Percentiles rank a stretch among this genome's conserved stretches.
phyloP scores from a whole-genome alignment of 2,113 vertebrate species.

The Semicossyphus pulcher region DNA sequence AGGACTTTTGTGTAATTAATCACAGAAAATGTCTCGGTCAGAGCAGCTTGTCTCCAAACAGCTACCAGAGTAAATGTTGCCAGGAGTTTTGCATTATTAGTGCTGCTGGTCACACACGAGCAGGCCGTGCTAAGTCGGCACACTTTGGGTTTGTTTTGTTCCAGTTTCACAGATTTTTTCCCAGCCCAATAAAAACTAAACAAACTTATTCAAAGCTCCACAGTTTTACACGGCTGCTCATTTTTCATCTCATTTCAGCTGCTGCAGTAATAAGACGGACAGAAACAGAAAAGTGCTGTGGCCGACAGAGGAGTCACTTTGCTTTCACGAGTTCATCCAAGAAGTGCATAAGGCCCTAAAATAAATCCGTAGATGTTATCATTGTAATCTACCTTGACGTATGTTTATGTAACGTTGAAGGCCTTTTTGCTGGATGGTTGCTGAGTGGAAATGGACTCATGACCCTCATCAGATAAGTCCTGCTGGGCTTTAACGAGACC shows the following conservation, averaged over 20 bases:
- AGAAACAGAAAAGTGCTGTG: background rate
- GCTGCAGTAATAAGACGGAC: background rate
- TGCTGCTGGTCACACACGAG: conserved; percentile 27
- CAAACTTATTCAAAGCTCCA: conserved; percentile 20
- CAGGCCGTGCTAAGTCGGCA: conserved; percentile 32
- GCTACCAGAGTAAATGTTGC: conserved; percentile 12
- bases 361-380: conserved; percentile 2
- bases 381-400: background rate
- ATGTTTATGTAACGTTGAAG: conserved; percentile 4
- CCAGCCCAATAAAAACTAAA: conserved; percentile 27
- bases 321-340: background rate
- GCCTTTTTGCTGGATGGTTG: conserved; percentile 1
- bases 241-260: conserved; percentile 29
- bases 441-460: background rate
- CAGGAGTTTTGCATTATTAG: conserved; percentile 37
- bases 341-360: background rate
- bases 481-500: background rate
- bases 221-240: conserved; percentile 1
- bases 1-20: conserved; percentile 27
- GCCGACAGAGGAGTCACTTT: no score
- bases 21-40: conserved; percentile 12
- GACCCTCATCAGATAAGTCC: conserved; percentile 7
- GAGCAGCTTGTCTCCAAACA: conserved; percentile 34
- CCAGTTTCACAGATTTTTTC: conserved; percentile 35
- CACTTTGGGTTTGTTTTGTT: conserved; percentile 9